Percentiles rank a stretch among this genome's conserved stretches.
Evolutionary conservation across 2,888 invertebrate species (phyloP).

Genomic region (Lobophora halterata): DNA sequence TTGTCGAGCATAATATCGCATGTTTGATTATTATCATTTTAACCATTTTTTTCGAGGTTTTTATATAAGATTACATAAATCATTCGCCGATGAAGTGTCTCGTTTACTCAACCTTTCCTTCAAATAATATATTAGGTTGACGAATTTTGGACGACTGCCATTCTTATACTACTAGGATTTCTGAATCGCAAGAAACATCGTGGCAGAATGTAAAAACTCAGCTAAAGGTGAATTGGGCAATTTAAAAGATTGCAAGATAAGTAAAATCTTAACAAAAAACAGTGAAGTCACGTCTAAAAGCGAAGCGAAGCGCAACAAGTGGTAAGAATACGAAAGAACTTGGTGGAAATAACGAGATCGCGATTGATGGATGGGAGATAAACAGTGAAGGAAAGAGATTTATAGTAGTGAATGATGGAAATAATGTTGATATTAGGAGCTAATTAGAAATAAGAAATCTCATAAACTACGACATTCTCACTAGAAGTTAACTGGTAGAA

Average conservation of each 20-base stretch:
- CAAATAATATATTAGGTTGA: constrained; percentile 45
- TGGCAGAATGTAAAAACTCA: constrained; percentile 48
- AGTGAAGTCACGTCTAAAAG: constrained; percentile 67
- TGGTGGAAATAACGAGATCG: constrained; percentile 25
- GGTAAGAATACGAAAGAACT: constrained; percentile 42
- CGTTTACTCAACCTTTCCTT: constrained; percentile 50
- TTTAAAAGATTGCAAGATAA: constrained; percentile 62
- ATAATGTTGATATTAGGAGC: constrained; percentile 28
- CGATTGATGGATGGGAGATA: constrained; percentile 11
- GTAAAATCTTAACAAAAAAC: constrained; percentile 62
- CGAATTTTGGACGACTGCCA: constrained; percentile 58
- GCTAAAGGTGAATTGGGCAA: constrained; percentile 58
- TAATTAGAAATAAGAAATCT: constrained; percentile 46
- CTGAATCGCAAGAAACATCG: constrained; percentile 52
- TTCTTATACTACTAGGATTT: constrained; percentile 50
- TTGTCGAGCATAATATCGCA: constrained; percentile 40
- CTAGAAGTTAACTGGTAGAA: constrained; percentile 30
- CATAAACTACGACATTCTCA: constrained; percentile 38
- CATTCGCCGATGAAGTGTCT: constrained; percentile 34
- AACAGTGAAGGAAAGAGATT: constrained; percentile 35
- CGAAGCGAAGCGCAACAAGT: constrained; percentile 66
- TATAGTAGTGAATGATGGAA: constrained; percentile 30
- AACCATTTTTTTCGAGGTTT: constrained; percentile 27
- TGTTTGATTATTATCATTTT: constrained; percentile 39
- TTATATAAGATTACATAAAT: constrained; percentile 35